Base-by-base conservation (phyloP, 2,797 vertebrate genomes). In the Neomorphus geoffroyi region DNA sequence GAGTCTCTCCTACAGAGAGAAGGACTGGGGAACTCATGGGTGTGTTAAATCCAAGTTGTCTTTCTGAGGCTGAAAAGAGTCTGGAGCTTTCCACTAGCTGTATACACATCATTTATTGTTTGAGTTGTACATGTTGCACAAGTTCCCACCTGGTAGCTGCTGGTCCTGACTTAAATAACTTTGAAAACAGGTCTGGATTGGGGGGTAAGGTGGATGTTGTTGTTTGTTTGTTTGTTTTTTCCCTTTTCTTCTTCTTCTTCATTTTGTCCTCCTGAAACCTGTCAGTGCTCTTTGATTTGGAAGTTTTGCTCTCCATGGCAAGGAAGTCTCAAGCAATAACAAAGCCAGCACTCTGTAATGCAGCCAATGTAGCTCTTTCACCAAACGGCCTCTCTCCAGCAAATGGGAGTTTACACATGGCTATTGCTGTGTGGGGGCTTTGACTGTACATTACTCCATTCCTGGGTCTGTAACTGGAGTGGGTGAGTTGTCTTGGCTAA, bases 121-220 rank as follows among this genome's bases (percentile, higher is more conserved):
- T n/a, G n/a, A n/a, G n/a, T n/a, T n/a, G n/a, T n/a, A n/a, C n/a
- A n/a, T n/a, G n/a, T n/a, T n/a, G n/a, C n/a, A n/a, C n/a, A n/a
- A n/a, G n/a, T n/a, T n/a, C n/a, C n/a, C n/a, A n/a, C n/a, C n/a
- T n/a, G n/a, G n/a, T n/a, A n/a, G n/a, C n/a, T n/a, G n/a, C n/a
- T n/a, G n/a, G n/a, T n/a, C n/a, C n/a, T n/a, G n/a, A n/a, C n/a
- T n/a, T n/a, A n/a, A n/a, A n/a, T n/a, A n/a, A n/a, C n/a, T n/a
- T n/a, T n/a, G n/a, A n/a, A n/a, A n/a, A n/a, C n/a, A n/a, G n/a
- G 46, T 21, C 22, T 46, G 46, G 46, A 22, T 43, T 17, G 15
- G 43, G 43, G 43, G 18, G 43, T 7, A n/a, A n/a, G n/a, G n/a
- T n/a, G n/a, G n/a, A n/a, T n/a, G 6, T 30, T 6, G 2, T 1